Percentiles rank a stretch among this genome's conserved stretches.
Evolutionary conservation across 1,140 invertebrate genomes (phyloP).

Genomic region (Conopomorpha cramerella): DNA sequence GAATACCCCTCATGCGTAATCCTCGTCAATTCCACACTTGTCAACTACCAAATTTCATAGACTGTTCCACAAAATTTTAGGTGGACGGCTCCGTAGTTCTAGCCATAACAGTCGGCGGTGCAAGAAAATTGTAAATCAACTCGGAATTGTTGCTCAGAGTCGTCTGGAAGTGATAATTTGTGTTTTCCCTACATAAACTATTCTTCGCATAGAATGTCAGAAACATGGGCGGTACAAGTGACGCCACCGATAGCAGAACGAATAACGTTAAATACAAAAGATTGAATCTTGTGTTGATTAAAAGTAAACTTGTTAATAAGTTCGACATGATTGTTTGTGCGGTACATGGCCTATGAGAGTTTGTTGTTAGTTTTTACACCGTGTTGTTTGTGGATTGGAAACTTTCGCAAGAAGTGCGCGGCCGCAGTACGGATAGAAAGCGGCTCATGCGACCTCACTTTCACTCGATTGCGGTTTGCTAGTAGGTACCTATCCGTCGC

Average conservation of each 20-base stretch:
- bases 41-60: too few species aligned
- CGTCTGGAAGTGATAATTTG: conserved; percentile 22
- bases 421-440: conserved; percentile 36
- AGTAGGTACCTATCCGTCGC: too few species aligned
- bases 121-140: too few species aligned
- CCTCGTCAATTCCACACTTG: too few species aligned
- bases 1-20: too few species aligned
- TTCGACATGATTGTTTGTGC: conserved; percentile 1
- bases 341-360: too few species aligned
- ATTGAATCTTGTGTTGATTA: conserved; percentile 4
- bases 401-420: conserved; percentile 27
- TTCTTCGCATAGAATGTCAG: conserved; percentile 21
- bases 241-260: conserved; percentile 14
- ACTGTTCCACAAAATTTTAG: too few species aligned
- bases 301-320: background rate
- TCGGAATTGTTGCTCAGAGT: conserved; percentile 10
- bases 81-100: too few species aligned
- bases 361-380: too few species aligned
- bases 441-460: conserved; percentile 50
- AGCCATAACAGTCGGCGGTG: too few species aligned
- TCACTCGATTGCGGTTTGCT: conserved; percentile 17
- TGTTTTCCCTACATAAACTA: conserved; percentile 20
- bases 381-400: too few species aligned
- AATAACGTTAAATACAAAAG: conserved; percentile 19
- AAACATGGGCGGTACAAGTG: conserved; percentile 25